A percentile compares a stretch with the other conserved stretches of the same genome.
Evolutionary conservation across 2,797 vertebrate genomes (phyloP).

Genomic region (Oreortyx pictus): DNA sequence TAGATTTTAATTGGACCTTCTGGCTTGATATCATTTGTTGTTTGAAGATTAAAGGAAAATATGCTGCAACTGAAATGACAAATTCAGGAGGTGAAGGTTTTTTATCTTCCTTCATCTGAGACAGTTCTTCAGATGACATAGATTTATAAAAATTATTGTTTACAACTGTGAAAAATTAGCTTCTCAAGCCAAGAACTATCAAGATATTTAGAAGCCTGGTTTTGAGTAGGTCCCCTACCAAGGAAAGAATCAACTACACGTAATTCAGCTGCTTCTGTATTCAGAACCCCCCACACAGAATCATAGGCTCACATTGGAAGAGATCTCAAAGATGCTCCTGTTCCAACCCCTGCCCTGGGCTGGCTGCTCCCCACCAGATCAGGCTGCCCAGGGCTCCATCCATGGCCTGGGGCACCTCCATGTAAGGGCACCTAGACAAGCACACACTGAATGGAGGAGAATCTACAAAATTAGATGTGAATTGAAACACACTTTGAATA

Average conservation of each 20-base stretch:
- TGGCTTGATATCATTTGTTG: neutral
- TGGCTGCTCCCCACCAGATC: too few relatives aligned
- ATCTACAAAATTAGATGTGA: neutral
- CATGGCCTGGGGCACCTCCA: too few relatives aligned
- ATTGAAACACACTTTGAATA: neutral
- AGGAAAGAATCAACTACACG: neutral
- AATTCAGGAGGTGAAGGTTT: neutral
- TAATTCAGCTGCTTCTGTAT: neutral
- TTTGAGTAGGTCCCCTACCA: neutral
- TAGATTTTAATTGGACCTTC: neutral
- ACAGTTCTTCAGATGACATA: neutral
- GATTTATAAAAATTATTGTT: neutral
- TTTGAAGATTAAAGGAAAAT: neutral
- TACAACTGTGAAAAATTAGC: neutral
- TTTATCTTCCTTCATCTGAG: neutral
- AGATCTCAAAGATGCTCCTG: too few relatives aligned
- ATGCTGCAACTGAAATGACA: neutral
- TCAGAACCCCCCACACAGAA: neutral
- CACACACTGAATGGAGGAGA: constrained; percentile 20
- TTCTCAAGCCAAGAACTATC: neutral
- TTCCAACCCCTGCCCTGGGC: too few relatives aligned
- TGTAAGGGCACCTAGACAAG: neutral
- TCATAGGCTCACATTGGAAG: too few relatives aligned
- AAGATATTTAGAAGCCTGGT: neutral
- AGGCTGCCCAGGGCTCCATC: too few relatives aligned